A percentile compares a stretch with the other conserved stretches of the same genome.
Evolutionary conservation across 2,797 vertebrate genomes (phyloP).

Genomic region (Lagorchestes hirsutus): DNA sequence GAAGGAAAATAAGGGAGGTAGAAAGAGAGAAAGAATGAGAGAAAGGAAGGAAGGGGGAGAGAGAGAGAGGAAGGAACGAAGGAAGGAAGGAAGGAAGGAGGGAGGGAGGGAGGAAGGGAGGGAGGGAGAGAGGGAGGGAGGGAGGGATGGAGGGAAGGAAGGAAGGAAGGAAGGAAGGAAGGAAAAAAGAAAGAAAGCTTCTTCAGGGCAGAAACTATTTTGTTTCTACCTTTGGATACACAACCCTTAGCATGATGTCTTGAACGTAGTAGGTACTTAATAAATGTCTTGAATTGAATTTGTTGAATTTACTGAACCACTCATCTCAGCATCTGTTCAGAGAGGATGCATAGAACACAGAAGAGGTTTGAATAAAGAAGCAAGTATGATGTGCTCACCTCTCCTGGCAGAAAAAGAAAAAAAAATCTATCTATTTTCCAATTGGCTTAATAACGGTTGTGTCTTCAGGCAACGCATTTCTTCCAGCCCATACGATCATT

Average conservation of each 20-base stretch:
- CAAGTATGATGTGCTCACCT: neutral
- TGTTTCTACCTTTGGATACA: neutral
- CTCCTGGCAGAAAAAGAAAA: neutral
- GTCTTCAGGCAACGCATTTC: neutral
- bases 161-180: fast-evolving
- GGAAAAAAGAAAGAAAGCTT: too few relatives aligned
- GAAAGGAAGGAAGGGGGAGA: neutral
- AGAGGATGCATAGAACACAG: neutral
- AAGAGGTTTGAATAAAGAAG: neutral
- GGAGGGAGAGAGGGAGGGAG: fast-evolving
- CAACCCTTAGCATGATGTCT: neutral
- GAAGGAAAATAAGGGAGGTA: neutral
- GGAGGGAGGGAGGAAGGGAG: fast-evolving
- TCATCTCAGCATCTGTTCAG: neutral
- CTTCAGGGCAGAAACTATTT: neutral
- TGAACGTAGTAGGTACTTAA: neutral
- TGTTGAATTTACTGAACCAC: neutral
- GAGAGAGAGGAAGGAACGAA: neutral
- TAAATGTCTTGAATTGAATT: neutral
- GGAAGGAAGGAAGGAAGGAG: neutral
- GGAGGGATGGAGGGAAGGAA: neutral
- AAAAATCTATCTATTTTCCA: neutral
- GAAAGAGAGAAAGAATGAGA: too few relatives aligned
- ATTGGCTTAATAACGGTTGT: slow-evolving; percentile 8
- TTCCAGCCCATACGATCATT: neutral